These are phyloP conservation scores for Drosophila triauraria DNA, from an alignment of 1,140 invertebrate species.

Conservation along the genomic window DNA sequence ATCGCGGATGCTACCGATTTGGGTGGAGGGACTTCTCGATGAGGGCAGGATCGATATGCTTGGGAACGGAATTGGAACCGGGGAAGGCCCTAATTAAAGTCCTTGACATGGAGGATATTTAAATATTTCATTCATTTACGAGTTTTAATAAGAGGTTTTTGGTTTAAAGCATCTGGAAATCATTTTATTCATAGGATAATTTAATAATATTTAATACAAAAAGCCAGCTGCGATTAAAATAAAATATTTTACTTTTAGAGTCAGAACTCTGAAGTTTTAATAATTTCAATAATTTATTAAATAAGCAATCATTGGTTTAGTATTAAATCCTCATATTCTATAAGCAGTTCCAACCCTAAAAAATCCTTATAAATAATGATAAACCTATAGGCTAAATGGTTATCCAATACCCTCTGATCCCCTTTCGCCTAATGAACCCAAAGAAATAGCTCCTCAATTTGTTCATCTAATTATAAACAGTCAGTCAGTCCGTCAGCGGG, in stretches of 20 bases:
- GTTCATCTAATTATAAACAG: conserved; percentile 35
- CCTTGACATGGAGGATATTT: neutral
- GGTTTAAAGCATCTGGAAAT: neutral
- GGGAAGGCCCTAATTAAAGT: neutral
- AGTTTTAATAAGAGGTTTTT: neutral
- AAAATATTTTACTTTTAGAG: neutral
- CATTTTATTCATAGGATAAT: neutral
- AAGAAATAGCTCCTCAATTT: conserved; percentile 20
- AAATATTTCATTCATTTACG: neutral
- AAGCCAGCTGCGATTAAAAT: no score
- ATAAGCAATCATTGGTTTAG: neutral
- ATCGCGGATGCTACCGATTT: conserved; percentile 37
- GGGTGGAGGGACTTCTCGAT: conserved; percentile 32
- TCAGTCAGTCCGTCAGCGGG: conserved; percentile 5
- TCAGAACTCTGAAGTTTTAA: neutral
- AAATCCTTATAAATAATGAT: neutral
- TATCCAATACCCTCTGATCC: conserved; percentile 1
- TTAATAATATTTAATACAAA: no score
- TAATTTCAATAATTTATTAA: neutral
- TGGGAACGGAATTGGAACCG: conserved; percentile 7
- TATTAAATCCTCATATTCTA: neutral
- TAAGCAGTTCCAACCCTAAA: no score
- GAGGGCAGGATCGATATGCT: conserved; percentile 67
- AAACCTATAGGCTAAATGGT: neutral
- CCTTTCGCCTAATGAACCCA: neutral